These are phyloP conservation scores for Bombyx mori DNA, from an alignment of 1,140 invertebrate species.

Conservation along the genomic window DNA sequence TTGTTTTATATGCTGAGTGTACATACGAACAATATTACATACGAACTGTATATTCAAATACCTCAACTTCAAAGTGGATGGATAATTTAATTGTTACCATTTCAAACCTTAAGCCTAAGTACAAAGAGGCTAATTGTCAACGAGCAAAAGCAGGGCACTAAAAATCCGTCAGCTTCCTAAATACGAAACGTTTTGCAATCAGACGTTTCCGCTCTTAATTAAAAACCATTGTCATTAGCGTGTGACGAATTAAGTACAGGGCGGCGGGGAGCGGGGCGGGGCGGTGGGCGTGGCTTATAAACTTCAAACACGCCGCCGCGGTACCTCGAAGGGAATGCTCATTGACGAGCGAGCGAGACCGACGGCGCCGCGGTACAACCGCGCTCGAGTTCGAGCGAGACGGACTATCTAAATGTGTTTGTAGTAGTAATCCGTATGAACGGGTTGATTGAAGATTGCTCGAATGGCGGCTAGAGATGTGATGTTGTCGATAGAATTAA, in stretches of 20 bases:
- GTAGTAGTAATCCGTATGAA: constrained; percentile 51
- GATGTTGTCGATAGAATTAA: constrained; percentile 22
- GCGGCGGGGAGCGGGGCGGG: constrained; percentile 24
- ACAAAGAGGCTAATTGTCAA: no score
- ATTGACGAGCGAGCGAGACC: constrained; percentile 35
- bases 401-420: constrained; percentile 19
- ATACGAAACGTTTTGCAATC: constrained; percentile 15
- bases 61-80: no score
- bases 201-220: constrained; percentile 52
- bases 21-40: no score
- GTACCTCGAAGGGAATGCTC: constrained; percentile 38
- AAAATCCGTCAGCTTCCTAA: constrained; percentile 1
- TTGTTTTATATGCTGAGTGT: no score
- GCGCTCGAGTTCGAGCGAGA: no score
- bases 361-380: background rate
- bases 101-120: no score
- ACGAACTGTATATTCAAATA: no score
- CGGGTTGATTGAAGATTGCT: constrained; percentile 60
- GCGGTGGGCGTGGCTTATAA: constrained; percentile 36
- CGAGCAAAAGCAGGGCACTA: no score
- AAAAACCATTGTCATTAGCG: constrained; percentile 61
- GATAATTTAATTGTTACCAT: no score
- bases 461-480: constrained; percentile 45
- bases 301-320: constrained; percentile 57
- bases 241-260: constrained; percentile 60